phyloP scores from a whole-genome alignment of 2,797 vertebrate genomes.

The Danio choprae region DNA sequence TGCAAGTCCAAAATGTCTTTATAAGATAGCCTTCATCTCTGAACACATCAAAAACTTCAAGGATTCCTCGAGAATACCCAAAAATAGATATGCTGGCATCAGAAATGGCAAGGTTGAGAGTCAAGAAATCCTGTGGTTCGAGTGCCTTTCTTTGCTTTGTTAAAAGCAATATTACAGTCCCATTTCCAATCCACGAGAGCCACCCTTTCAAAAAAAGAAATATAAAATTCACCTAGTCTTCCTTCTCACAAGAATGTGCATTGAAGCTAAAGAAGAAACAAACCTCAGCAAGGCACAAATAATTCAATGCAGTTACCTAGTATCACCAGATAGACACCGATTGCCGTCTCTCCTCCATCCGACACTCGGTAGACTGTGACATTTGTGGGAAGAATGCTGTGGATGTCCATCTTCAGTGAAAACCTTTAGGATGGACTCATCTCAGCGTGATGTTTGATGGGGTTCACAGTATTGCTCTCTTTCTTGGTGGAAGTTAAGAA shows the following conservation, averaged over 20 bases:
- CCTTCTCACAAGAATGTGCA: background rate
- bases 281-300: background rate
- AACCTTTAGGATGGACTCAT: slow-evolving; percentile 30
- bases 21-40: slow-evolving; percentile 56
- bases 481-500: background rate
- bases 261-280: background rate
- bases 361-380: slow-evolving; percentile 38
- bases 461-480: background rate
- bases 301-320: slow-evolving; percentile 49
- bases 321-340: slow-evolving; percentile 46
- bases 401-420: slow-evolving; percentile 17
- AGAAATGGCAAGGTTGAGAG: slow-evolving; percentile 61
- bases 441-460: background rate
- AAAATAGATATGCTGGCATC: slow-evolving; percentile 55
- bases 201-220: slow-evolving; percentile 44
- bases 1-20: slow-evolving; percentile 54
- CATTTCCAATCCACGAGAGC: slow-evolving; percentile 62
- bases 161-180: slow-evolving; percentile 58
- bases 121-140: slow-evolving; percentile 59
- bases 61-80: slow-evolving; percentile 54
- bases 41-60: slow-evolving; percentile 55
- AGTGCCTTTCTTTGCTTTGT: slow-evolving; percentile 54
- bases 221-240: background rate
- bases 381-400: slow-evolving; percentile 11
- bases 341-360: slow-evolving; percentile 28